Evolutionary conservation across 2,888 invertebrate genomes (phyloP).

Genomic region (Agriopis leucophaearia): DNA sequence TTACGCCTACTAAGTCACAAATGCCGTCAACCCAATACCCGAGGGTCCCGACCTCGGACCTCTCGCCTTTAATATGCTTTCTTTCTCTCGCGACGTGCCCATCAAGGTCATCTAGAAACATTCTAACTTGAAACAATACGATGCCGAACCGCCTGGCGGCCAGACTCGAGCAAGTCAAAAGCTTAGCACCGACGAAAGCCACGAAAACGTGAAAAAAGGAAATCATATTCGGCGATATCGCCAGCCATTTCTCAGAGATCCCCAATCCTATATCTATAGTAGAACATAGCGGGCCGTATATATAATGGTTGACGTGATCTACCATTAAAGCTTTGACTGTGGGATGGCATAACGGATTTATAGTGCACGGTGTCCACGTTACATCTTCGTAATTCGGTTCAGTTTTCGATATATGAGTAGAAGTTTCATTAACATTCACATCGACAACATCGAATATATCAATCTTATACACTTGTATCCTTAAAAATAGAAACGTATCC

Average conservation of each 20-base stretch:
- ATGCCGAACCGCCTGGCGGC: constrained; percentile 91
- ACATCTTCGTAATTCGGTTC: constrained; percentile 79
- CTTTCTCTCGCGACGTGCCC: constrained; percentile 94
- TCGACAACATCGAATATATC: constrained; percentile 69
- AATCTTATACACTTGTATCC: constrained; percentile 90
- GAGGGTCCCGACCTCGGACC: constrained; percentile 92
- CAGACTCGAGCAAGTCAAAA: constrained; percentile 91
- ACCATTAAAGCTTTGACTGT: constrained; percentile 94
- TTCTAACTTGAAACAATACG: constrained; percentile 92
- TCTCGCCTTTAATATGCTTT: constrained; percentile 91
- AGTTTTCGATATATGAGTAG: constrained; percentile 57
- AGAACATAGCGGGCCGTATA: constrained; percentile 93
- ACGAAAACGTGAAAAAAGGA: constrained; percentile 92
- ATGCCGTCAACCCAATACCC: constrained; percentile 94
- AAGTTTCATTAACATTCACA: constrained; percentile 57
- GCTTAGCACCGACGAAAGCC: constrained; percentile 91
- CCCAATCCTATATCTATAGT: constrained; percentile 89
- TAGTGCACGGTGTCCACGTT: constrained; percentile 89
- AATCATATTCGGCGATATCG: constrained; percentile 94
- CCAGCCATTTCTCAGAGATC: constrained; percentile 85
- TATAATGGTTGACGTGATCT: constrained; percentile 94
- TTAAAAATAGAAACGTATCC: constrained; percentile 90
- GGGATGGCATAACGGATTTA: constrained; percentile 92
- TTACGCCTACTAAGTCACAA: constrained; percentile 92
- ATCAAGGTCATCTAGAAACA: constrained; percentile 94